These are phyloP conservation scores for cattle (Bos taurus) DNA, from an alignment of 2,113 vertebrate genomes.

Conservation along the genomic window ARS-UCD2.0 NC_037352.1:25206501-25207000, in stretches of 20 bases:
- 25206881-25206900: background rate
- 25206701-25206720: background rate
- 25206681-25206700: background rate
- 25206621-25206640: background rate
- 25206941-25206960: background rate
- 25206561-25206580: background rate
- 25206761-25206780: background rate
- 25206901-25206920: background rate
- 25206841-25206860: background rate
- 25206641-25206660: background rate
- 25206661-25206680: background rate
- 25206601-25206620: background rate
- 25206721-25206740: background rate
- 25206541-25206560: background rate
- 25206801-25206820: background rate
- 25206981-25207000: background rate
- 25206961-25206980: background rate
- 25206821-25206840: background rate
- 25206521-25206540: background rate
- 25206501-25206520: background rate
- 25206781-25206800: background rate
- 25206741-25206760: background rate
- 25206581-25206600: background rate
- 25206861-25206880: background rate
- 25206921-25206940: background rate